Conservation (phyloP, 2,113 vertebrate genomes). For the Harpagus bidentatus region DNA sequence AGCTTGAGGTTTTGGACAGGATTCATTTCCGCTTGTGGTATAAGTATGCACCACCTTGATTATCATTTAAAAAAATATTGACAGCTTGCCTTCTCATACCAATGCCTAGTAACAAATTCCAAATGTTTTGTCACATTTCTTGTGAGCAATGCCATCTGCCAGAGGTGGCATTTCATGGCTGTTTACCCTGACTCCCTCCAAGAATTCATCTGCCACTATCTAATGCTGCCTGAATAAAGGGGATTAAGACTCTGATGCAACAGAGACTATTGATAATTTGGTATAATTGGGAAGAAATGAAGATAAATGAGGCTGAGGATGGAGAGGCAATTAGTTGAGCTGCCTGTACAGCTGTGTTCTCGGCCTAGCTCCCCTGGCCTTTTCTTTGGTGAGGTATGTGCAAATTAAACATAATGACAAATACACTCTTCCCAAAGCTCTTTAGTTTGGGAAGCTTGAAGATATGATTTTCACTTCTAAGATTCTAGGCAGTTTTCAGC, state of each 20-base stretch:
- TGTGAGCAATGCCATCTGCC: conserved; percentile 87
- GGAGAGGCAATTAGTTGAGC: conserved; percentile 87
- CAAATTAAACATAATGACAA: conserved; percentile 85
- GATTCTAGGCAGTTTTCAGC: not conserved
- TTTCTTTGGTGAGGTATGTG: conserved; percentile 79
- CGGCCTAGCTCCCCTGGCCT: conserved; percentile 78
- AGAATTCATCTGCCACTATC: conserved; percentile 90
- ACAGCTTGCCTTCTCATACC: conserved; percentile 83
- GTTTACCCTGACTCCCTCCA: conserved; percentile 88
- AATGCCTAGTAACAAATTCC: conserved; percentile 80
- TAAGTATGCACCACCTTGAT: conserved; percentile 69
- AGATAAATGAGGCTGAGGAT: conserved; percentile 92
- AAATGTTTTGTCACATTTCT: conserved; percentile 88
- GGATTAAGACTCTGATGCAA: conserved; percentile 90
- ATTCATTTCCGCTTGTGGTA: conserved; percentile 46
- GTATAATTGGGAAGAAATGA: conserved; percentile 94
- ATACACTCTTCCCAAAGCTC: conserved; percentile 72
- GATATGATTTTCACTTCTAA: conserved; percentile 47
- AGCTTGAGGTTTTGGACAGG: conserved; percentile 41
- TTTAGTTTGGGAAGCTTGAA: conserved; percentile 56
- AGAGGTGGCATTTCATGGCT: conserved; percentile 89
- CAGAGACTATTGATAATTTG: conserved; percentile 94
- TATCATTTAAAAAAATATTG: conserved; percentile 79
- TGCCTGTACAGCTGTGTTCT: conserved; percentile 87
- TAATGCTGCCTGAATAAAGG: conserved; percentile 86